A percentile compares a stretch with the other conserved stretches of the same genome.
Conservation (phyloP, 2,797 vertebrate genomes). For the Clarias fuscus region DNA sequence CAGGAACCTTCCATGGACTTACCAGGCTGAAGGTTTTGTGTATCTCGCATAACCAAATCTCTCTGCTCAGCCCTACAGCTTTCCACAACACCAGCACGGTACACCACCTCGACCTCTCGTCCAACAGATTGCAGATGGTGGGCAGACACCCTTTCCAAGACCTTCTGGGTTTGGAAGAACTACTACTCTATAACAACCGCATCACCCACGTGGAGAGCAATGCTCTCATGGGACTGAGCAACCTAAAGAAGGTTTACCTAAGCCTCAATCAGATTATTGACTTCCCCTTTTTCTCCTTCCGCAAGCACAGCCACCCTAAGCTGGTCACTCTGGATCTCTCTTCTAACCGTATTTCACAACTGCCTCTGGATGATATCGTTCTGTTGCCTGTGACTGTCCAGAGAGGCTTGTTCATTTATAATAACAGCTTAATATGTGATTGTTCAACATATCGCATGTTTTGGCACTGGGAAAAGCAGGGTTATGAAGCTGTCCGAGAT, state of each 20-base stretch:
- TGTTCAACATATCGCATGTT: constrained; percentile 87
- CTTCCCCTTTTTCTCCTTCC: constrained; percentile 87
- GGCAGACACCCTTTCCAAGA: constrained; percentile 82
- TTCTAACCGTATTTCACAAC: constrained; percentile 81
- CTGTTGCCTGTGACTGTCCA: constrained; percentile 81
- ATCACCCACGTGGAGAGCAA: constrained; percentile 79
- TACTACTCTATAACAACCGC: constrained; percentile 89
- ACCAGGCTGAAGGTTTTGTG: constrained; percentile 78
- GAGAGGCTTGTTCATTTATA: constrained; percentile 89
- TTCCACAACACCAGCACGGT: constrained; percentile 83
- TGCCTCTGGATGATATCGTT: constrained; percentile 80
- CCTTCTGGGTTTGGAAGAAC: constrained; percentile 83
- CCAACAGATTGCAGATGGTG: constrained; percentile 80
- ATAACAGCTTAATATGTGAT: constrained; percentile 89
- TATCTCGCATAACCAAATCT: constrained; percentile 83
- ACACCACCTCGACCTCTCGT: constrained; percentile 87
- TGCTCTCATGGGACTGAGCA: constrained; percentile 74
- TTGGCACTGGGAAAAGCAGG: constrained; percentile 83
- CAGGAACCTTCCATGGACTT: constrained; percentile 75
- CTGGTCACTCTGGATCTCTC: constrained; percentile 90
- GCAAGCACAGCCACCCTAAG: constrained; percentile 77
- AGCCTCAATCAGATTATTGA: constrained; percentile 85
- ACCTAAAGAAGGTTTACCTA: constrained; percentile 84
- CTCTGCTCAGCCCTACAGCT: constrained; percentile 66
- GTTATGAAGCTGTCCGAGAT: constrained; percentile 79